Percentiles rank a stretch among this genome's conserved stretches.
Conservation (phyloP, 2,797 vertebrate species). For the Argya squamiceps region DNA sequence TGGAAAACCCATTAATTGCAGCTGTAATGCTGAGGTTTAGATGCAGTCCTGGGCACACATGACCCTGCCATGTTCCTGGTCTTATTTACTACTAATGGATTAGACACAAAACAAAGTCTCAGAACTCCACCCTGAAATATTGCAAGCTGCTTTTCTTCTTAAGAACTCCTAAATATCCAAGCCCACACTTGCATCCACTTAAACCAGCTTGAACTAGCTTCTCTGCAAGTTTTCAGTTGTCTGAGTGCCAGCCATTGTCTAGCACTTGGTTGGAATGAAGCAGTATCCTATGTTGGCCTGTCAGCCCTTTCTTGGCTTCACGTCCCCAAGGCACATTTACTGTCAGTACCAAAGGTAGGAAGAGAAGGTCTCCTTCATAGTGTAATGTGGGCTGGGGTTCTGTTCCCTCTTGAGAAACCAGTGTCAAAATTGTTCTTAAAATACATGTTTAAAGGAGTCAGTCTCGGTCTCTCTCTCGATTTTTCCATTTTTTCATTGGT, state of each 20-base stretch:
- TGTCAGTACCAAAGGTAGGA: background rate
- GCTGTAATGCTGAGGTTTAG: background rate
- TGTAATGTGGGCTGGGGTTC: background rate
- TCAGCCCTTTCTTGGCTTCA: background rate
- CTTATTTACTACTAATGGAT: background rate
- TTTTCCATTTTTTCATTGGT: background rate
- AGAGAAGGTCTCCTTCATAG: background rate
- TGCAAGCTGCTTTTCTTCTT: conserved; percentile 29
- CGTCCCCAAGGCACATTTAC: background rate
- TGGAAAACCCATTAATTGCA: background rate
- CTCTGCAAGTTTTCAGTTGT: background rate
- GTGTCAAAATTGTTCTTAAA: background rate
- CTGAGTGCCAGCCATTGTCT: conserved; percentile 47
- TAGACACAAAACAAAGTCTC: background rate
- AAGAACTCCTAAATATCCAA: conserved; percentile 11
- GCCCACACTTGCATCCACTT: conserved; percentile 19
- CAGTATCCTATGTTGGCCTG: background rate
- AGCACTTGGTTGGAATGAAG: background rate
- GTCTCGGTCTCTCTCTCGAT: accelerated
- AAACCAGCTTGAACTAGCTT: conserved; percentile 35
- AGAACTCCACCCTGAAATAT: conserved; percentile 12
- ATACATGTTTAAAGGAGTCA: background rate
- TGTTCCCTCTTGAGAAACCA: background rate
- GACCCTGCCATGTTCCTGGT: background rate
- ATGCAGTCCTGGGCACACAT: background rate